phyloP scores from a whole-genome alignment of 2,113 vertebrate species.

The Octodon degus region DNA sequence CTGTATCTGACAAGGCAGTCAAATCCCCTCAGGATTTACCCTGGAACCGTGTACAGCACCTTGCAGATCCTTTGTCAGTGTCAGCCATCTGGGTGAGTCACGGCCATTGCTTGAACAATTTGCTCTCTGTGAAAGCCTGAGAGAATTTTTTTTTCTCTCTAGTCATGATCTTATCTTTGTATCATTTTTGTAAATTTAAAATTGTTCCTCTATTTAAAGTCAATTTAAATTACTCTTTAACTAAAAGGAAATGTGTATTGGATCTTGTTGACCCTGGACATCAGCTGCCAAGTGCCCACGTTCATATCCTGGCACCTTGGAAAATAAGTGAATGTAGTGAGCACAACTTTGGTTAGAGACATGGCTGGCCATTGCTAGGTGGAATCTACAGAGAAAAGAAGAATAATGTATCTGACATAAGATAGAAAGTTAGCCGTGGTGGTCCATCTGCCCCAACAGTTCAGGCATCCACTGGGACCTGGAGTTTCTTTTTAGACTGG shows the following conservation, averaged over 20 bases:
- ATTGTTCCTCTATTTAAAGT: neutral
- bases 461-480: neutral
- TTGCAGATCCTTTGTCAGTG: no score
- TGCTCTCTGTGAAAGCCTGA: no score
- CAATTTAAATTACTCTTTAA: neutral
- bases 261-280: neutral
- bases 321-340: neutral
- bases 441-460: neutral
- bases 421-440: neutral
- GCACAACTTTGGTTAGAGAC: neutral
- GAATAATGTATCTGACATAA: neutral
- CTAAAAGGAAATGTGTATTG: neutral
- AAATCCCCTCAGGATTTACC: no score
- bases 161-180: neutral
- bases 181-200: conserved; percentile 15
- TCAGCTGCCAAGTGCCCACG: neutral
- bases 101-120: no score
- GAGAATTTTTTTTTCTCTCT: no score
- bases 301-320: neutral
- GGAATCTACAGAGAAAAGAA: neutral
- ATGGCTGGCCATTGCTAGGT: neutral
- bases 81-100: no score
- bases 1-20: no score
- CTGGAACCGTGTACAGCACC: no score
- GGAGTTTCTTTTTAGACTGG: neutral